Evolutionary conservation across 2,888 invertebrate genomes (phyloP).

Genomic region (Pristionchus mayeri): DNA sequence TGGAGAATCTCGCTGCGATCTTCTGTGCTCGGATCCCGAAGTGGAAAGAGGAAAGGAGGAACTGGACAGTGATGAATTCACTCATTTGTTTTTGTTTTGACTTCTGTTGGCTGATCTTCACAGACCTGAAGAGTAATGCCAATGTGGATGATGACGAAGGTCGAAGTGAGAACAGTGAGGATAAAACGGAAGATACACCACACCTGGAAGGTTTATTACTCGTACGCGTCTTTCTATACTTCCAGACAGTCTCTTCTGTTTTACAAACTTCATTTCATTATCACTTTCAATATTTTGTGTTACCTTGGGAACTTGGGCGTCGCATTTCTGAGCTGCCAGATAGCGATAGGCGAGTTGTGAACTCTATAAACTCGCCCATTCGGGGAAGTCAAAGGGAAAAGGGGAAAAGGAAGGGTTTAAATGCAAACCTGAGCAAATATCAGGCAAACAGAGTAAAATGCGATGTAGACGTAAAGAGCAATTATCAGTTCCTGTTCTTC

Average conservation of each 20-base stretch:
- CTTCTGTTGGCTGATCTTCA: no score
- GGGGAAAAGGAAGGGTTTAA: background rate
- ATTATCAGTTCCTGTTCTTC: constrained; percentile 22
- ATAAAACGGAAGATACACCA: constrained; percentile 38
- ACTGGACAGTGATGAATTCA: no score
- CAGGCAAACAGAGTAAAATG: constrained; percentile 26
- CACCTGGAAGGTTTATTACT: background rate
- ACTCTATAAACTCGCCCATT: background rate
- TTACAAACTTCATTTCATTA: no score
- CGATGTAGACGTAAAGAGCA: background rate
- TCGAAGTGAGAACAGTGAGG: background rate
- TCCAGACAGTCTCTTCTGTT: no score
- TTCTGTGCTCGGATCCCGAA: background rate
- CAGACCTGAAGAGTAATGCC: constrained; percentile 27
- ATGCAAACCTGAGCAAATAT: constrained; percentile 5
- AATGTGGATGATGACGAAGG: constrained; percentile 16
- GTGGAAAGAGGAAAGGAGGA: background rate
- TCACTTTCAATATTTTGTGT: no score
- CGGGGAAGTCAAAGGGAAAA: no score
- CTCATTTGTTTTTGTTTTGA: no score
- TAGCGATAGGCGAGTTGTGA: constrained; percentile 12
- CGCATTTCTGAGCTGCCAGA: background rate
- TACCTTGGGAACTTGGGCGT: constrained; percentile 31
- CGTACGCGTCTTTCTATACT: no score
- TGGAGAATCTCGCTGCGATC: background rate